Evolutionary conservation across 2,797 vertebrate species (phyloP).

Genomic region (Amazona finschi): DNA sequence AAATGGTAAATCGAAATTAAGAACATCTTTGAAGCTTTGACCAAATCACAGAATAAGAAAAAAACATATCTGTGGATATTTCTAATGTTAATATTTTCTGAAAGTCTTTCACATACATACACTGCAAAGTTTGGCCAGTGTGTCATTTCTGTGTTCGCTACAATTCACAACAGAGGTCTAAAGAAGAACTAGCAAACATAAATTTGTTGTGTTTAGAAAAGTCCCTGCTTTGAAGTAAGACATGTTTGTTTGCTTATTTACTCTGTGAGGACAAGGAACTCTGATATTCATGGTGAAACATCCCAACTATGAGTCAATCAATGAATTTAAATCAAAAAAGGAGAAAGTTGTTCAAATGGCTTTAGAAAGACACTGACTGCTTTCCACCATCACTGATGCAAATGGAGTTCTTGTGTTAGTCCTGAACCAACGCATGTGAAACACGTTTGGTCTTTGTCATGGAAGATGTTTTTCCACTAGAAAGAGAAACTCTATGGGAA

Average conservation of each 20-base stretch:
- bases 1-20: not conserved
- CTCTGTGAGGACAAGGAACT: not conserved
- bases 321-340: not conserved
- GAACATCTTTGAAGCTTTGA: not conserved
- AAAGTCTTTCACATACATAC: accelerated
- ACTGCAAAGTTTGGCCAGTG: not conserved
- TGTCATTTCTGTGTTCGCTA: not conserved
- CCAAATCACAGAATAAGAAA: not conserved
- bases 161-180: not conserved
- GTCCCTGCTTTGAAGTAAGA: not conserved
- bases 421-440: accelerated
- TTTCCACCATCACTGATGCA: not conserved
- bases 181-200: not conserved
- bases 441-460: not conserved
- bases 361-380: not conserved
- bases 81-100: not conserved
- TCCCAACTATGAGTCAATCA: not conserved
- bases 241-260: not conserved
- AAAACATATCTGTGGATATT: not conserved
- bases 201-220: not conserved
- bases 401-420: not conserved
- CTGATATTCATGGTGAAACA: accelerated
- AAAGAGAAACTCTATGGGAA: not conserved
- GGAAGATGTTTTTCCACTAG: not conserved
- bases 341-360: not conserved